Evolutionary conservation across 2,113 vertebrate species (phyloP).

Genomic region (Tachuris rubrigastra): DNA sequence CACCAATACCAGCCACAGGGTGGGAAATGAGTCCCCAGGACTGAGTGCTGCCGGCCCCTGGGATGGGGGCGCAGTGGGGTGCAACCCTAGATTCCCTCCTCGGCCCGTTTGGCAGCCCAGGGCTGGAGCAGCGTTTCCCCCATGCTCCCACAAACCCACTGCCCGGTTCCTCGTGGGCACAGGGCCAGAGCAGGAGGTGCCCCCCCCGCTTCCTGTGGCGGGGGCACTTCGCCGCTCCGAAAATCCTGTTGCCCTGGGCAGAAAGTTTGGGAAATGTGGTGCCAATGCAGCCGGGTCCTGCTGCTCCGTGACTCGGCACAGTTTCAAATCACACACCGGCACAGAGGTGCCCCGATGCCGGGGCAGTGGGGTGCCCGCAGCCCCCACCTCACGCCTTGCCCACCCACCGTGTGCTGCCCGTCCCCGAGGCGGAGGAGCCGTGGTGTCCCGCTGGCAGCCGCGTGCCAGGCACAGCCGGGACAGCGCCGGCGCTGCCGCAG

Average conservation of each 20-base stretch:
- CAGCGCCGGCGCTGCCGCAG: background rate
- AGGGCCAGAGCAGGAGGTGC: background rate
- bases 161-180: fast-evolving
- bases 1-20: fast-evolving
- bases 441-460: slow-evolving; percentile 2
- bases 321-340: background rate
- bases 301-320: background rate
- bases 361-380: fast-evolving
- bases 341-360: background rate
- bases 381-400: background rate
- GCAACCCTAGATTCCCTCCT: no score
- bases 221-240: background rate
- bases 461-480: slow-evolving; percentile 32
- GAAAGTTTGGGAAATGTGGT: fast-evolving
- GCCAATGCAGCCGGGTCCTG: background rate
- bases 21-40: background rate
- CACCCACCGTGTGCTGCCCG: background rate
- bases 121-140: background rate
- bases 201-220: fast-evolving
- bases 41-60: background rate
- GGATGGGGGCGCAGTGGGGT: fast-evolving
- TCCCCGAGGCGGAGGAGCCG: background rate
- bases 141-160: background rate
- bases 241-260: background rate
- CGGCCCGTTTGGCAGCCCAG: background rate